Conservation (phyloP, 2,113 vertebrate genomes). For the Tricholaema leucomelas region DNA sequence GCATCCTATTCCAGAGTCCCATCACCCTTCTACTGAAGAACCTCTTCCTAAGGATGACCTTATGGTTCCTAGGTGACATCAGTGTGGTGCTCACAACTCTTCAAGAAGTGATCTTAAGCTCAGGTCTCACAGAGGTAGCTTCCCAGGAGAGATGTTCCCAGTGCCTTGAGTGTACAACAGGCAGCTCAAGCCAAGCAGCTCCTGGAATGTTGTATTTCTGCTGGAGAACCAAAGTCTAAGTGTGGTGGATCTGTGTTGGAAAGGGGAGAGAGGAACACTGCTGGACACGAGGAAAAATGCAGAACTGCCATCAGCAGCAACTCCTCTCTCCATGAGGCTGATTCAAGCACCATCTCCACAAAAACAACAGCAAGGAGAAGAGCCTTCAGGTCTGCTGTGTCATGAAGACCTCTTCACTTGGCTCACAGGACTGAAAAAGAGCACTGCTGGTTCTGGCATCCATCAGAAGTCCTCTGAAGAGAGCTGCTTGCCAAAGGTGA, state of each 20-base stretch:
- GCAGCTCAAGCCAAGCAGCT: background rate
- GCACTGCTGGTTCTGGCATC: background rate
- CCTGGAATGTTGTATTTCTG: background rate
- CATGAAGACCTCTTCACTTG: background rate
- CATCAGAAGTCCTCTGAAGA: background rate
- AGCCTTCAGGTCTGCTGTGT: background rate
- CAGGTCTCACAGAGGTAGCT: background rate
- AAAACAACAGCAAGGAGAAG: background rate
- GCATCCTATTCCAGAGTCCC: too few relatives aligned
- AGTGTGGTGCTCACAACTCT: background rate
- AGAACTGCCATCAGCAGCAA: background rate
- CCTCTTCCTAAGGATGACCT: background rate
- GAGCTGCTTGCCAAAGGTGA: background rate
- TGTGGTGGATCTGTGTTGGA: background rate
- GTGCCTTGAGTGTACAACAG: background rate
- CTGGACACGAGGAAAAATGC: background rate
- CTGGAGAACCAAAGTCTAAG: background rate
- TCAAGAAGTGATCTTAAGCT: background rate
- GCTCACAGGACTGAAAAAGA: background rate
- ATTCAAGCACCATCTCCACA: background rate
- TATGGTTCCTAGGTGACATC: background rate
- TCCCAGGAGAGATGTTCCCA: background rate
- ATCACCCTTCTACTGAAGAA: too few relatives aligned
- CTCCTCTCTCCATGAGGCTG: background rate
- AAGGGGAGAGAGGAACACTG: background rate